Percentiles rank a stretch among this genome's conserved stretches.
Evolutionary conservation across 2,888 invertebrate species (phyloP).

Genomic region (Leucoma salicis): DNA sequence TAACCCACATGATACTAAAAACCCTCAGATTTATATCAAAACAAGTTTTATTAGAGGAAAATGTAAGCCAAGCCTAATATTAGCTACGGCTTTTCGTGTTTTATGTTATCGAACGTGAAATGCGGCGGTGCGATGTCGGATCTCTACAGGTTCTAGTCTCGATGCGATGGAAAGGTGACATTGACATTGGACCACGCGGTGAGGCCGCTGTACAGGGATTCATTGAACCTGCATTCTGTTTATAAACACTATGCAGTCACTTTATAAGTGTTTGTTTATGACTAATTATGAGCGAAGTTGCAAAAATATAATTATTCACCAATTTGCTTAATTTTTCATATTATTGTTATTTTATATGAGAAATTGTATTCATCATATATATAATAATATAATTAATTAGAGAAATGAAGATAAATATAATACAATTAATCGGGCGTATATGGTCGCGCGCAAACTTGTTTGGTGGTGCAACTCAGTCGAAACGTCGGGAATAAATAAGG

Average conservation of each 20-base stretch:
- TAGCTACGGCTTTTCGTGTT: slow-evolving; percentile 17
- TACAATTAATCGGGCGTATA: no score
- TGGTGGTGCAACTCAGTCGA: no score
- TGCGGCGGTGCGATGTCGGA: slow-evolving; percentile 6
- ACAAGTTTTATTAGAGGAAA: slow-evolving; percentile 1
- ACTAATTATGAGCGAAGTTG: no score
- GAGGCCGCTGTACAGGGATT: slow-evolving; percentile 40
- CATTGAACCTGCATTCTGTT: slow-evolving; percentile 64
- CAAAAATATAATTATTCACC: no score
- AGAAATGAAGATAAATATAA: no score
- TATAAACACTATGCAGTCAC: slow-evolving; percentile 37
- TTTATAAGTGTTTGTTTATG: slow-evolving; percentile 12
- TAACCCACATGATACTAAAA: not conserved
- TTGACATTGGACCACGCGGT: slow-evolving; percentile 61
- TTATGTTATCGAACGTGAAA: slow-evolving; percentile 1
- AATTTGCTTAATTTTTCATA: no score
- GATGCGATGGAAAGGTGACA: slow-evolving; percentile 65
- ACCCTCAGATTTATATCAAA: not conserved
- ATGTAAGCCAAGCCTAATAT: slow-evolving; percentile 5
- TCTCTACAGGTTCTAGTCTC: slow-evolving; percentile 10
- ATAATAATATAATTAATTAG: no score
- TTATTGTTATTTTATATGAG: no score
- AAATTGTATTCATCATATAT: no score
- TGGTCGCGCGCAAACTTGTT: no score
- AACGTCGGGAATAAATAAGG: no score